phyloP scores from a whole-genome alignment of 2,797 vertebrate genomes.

The Sebastes aleutianus region DNA sequence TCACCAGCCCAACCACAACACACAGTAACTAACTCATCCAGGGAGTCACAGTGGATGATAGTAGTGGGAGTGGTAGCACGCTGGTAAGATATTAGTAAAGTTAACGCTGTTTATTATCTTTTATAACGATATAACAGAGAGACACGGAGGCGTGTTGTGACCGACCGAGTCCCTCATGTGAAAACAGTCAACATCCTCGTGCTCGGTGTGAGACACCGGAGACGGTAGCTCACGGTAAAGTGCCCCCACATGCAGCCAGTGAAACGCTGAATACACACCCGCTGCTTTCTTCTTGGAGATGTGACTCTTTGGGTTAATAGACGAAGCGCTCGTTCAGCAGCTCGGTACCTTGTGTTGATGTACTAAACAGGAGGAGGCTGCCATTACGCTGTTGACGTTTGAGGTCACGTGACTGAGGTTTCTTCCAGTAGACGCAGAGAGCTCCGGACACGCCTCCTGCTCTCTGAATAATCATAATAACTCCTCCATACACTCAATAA shows the following conservation, averaged over 20 bases:
- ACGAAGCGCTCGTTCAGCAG: constrained; percentile 35
- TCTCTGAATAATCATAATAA: not conserved
- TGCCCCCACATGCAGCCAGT: not conserved
- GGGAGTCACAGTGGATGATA: not conserved
- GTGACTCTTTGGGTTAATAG: constrained; percentile 1
- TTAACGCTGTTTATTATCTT: not conserved
- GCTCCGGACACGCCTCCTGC: constrained; percentile 64
- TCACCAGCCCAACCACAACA: constrained; percentile 9
- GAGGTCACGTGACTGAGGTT: constrained; percentile 68
- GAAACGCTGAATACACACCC: constrained; percentile 55
- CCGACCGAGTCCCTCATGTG: not conserved
- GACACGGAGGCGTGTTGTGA: not conserved
- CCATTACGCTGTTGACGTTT: constrained; percentile 79
- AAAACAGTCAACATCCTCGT: constrained; percentile 23
- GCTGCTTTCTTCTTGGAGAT: constrained; percentile 37
- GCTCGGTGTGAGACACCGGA: not conserved
- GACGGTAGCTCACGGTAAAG: not conserved
- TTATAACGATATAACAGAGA: too few species aligned
- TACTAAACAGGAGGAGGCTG: constrained; percentile 75
- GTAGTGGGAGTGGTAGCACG: constrained; percentile 50
- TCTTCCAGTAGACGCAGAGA: constrained; percentile 63
- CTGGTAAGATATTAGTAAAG: not conserved
- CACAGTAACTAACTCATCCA: constrained; percentile 1
- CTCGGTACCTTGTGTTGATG: constrained; percentile 71
- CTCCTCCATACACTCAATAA: too few species aligned